These are phyloP conservation scores for Festucalex cinctus DNA, from an alignment of 2,113 vertebrate species.

Conservation along the genomic window DNA sequence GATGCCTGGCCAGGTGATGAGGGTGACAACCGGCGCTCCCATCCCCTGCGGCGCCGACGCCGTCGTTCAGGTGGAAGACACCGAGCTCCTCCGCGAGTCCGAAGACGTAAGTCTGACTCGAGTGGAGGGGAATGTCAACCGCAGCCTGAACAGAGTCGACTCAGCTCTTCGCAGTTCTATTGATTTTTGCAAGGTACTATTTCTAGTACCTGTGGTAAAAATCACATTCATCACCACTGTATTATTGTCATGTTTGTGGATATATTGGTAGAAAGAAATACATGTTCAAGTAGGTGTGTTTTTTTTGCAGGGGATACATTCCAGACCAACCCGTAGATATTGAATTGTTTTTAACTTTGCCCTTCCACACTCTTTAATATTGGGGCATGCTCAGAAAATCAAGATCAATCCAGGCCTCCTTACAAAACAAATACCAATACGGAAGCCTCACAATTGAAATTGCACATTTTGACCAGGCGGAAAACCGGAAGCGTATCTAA, in stretches of 20 bases:
- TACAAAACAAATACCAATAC: too few relatives aligned
- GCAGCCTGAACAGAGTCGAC: background rate
- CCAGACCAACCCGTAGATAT: too few relatives aligned
- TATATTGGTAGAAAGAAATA: background rate
- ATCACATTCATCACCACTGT: background rate
- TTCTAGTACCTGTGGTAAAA: background rate
- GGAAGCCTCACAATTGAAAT: too few relatives aligned
- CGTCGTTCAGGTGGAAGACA: slow-evolving; percentile 98
- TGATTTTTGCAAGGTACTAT: background rate
- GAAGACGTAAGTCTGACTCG: slow-evolving; percentile 84
- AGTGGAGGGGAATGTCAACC: background rate
- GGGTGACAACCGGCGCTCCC: slow-evolving; percentile 97
- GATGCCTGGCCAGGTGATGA: slow-evolving; percentile 99
- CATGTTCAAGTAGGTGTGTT: background rate
- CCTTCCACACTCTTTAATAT: too few relatives aligned
- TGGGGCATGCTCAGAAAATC: too few relatives aligned
- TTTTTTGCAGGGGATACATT: too few relatives aligned
- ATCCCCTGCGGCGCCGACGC: slow-evolving; percentile 98
- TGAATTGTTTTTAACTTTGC: too few relatives aligned
- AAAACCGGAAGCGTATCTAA: too few relatives aligned
- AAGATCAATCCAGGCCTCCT: too few relatives aligned
- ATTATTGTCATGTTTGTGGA: background rate
- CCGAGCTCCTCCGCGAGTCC: slow-evolving; percentile 96
- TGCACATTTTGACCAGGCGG: too few relatives aligned
- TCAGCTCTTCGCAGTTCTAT: background rate